These are phyloP conservation scores for Apis cerana DNA, from an alignment of 1,140 invertebrate species.

Conservation along the genomic window DNA sequence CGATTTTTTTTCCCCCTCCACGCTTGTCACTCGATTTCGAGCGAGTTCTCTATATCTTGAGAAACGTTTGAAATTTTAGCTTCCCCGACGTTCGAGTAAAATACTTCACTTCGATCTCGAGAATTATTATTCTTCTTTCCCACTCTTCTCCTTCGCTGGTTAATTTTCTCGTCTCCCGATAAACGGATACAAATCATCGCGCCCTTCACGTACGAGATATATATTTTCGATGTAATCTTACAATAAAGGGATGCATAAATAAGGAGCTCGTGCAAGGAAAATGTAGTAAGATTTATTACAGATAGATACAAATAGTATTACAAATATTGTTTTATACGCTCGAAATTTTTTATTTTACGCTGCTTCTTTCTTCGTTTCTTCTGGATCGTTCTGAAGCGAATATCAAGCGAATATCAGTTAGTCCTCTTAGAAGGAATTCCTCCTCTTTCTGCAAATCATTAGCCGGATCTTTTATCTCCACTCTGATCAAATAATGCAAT, in stretches of 20 bases:
- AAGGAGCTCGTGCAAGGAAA: too few relatives aligned
- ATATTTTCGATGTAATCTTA: neutral
- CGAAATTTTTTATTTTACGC: too few relatives aligned
- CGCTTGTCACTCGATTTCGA: neutral
- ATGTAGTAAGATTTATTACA: neutral
- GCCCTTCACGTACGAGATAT: neutral
- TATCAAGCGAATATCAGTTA: too few relatives aligned
- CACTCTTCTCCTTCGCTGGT: neutral
- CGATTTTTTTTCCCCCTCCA: neutral
- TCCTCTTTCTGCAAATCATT: accelerated
- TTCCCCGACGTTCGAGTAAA: neutral
- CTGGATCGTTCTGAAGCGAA: too few relatives aligned
- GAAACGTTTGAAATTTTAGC: neutral
- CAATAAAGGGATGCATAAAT: neutral
- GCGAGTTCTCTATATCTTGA: neutral
- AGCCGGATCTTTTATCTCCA: too few relatives aligned
- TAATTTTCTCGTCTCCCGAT: neutral
- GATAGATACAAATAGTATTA: neutral
- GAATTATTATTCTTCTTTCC: too few relatives aligned
- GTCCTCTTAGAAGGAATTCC: too few relatives aligned
- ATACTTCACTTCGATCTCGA: neutral
- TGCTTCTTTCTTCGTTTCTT: too few relatives aligned
- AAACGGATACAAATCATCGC: neutral
- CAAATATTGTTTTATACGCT: too few relatives aligned
- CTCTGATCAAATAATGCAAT: too few relatives aligned